These are phyloP conservation scores for Pristionchus entomophagus DNA, from an alignment of 2,888 invertebrate species.

Conservation along the genomic window DNA sequence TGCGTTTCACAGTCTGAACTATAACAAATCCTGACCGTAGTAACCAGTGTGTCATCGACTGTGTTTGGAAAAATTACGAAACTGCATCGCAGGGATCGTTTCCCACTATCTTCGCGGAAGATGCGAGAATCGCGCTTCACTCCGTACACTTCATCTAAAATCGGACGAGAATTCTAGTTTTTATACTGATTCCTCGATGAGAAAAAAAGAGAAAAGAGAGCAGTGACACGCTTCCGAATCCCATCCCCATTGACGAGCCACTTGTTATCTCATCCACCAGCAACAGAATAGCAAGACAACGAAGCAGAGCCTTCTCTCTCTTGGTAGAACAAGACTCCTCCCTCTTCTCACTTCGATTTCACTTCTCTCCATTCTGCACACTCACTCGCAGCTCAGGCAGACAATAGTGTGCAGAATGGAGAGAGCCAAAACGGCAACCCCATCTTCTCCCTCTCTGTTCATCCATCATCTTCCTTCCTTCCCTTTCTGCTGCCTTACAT, in stretches of 20 bases:
- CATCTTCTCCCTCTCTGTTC: not conserved
- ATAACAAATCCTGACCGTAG: too few relatives aligned
- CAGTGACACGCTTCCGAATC: too few relatives aligned
- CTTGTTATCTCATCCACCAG: not conserved
- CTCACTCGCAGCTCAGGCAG: too few relatives aligned
- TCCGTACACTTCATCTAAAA: too few relatives aligned
- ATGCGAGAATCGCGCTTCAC: too few relatives aligned
- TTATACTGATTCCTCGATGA: too few relatives aligned
- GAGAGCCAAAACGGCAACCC: not conserved
- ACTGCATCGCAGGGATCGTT: too few relatives aligned
- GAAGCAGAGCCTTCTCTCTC: not conserved
- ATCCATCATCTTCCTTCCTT: conserved; percentile 2
- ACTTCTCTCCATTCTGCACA: not conserved
- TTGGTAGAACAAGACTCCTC: not conserved
- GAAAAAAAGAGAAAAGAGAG: not conserved
- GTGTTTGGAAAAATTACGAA: too few relatives aligned
- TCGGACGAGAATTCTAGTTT: too few relatives aligned
- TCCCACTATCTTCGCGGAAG: too few relatives aligned
- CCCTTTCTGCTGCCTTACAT: not conserved
- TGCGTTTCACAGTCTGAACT: too few relatives aligned
- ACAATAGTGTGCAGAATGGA: not conserved
- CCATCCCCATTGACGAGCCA: not conserved
- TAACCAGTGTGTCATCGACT: too few relatives aligned
- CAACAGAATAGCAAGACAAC: not conserved
- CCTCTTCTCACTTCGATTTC: not conserved